phyloP scores from a whole-genome alignment of 2,888 invertebrate species.

The Leucoma salicis region DNA sequence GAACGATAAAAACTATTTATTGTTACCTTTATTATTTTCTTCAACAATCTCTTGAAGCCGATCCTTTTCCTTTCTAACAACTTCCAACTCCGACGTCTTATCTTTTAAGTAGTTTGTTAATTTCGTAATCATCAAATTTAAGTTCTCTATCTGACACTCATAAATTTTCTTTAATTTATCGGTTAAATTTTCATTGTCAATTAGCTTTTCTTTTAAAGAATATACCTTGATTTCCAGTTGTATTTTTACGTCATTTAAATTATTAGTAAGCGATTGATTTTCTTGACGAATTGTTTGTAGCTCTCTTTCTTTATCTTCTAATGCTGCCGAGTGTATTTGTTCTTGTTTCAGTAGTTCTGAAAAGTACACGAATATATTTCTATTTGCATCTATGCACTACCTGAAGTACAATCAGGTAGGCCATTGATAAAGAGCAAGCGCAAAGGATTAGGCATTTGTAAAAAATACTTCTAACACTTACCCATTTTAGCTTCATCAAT shows the following conservation, averaged over 20 bases:
- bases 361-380: too few relatives aligned
- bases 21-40: slow-evolving; percentile 46
- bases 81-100: slow-evolving; percentile 51
- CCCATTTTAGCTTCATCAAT: slow-evolving; percentile 43
- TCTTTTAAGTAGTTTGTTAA: slow-evolving; percentile 58
- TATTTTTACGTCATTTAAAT: slow-evolving; percentile 52
- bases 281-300: slow-evolving; percentile 47
- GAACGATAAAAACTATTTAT: too few relatives aligned
- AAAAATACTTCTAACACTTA: too few relatives aligned
- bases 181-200: slow-evolving; percentile 55
- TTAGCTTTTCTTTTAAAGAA: slow-evolving; percentile 57
- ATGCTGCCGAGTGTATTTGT: slow-evolving; percentile 32
- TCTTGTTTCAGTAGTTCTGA: slow-evolving; percentile 46
- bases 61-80: slow-evolving; percentile 49
- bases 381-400: too few relatives aligned
- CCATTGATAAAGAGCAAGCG: too few relatives aligned
- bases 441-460: too few relatives aligned
- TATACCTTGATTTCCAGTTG: slow-evolving; percentile 59
- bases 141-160: slow-evolving; percentile 58
- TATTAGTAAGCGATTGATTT: slow-evolving; percentile 48
- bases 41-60: slow-evolving; percentile 39
- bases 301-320: slow-evolving; percentile 44
- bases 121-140: slow-evolving; percentile 59
- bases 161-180: slow-evolving; percentile 58
- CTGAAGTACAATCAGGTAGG: too few relatives aligned